phyloP scores from a whole-genome alignment of 1,140 invertebrate species.

The Amphibalanus amphitrite region DNA sequence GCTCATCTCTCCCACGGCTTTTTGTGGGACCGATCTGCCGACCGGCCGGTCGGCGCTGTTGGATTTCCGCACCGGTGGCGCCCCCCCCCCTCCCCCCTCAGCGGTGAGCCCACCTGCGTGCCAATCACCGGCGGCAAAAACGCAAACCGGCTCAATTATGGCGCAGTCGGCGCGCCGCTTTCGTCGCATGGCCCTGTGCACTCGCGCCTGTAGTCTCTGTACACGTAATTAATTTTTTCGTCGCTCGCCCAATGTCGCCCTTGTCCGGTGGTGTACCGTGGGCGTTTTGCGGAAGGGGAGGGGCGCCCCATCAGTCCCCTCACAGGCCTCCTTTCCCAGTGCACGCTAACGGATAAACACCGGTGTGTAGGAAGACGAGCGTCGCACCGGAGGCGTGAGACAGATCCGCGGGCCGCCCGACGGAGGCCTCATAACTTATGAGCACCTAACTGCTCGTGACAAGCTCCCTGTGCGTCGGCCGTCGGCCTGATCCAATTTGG shows the following conservation, averaged over 20 bases:
- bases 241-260: not conserved
- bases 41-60: not conserved
- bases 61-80: not conserved
- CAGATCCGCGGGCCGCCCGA: too few relatives aligned
- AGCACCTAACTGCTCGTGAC: not conserved
- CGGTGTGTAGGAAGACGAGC: not conserved
- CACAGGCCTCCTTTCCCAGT: too few relatives aligned
- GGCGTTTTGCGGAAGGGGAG: too few relatives aligned
- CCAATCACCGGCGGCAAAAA: not conserved
- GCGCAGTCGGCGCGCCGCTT: not conserved
- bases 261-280: too few relatives aligned
- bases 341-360: not conserved
- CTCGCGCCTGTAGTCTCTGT: not conserved
- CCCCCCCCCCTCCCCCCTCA: too few relatives aligned
- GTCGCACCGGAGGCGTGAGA: not conserved
- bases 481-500: not conserved
- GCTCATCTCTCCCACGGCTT: not conserved
- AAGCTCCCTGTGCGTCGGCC: not conserved
- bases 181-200: not conserved
- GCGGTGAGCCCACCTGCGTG: not conserved
- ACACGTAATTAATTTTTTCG: not conserved
- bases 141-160: not conserved
- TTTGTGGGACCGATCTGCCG: not conserved
- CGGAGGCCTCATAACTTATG: not conserved
- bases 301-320: too few relatives aligned